phyloP scores from a whole-genome alignment of 2,797 vertebrate genomes.

The Ctenosaura bakeri region DNA sequence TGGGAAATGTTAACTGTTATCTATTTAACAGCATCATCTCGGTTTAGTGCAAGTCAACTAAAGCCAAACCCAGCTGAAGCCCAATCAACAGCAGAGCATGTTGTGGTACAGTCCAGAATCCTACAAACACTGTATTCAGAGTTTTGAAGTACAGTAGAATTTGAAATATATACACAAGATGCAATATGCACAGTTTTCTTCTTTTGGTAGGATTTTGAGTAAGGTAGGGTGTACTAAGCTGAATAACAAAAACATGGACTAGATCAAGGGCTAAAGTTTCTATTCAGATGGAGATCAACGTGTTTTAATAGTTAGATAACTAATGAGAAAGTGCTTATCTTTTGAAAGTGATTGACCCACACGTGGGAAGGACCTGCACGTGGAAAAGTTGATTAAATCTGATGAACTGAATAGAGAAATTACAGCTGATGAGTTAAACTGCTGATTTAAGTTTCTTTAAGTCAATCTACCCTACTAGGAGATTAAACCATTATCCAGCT shows the following conservation, averaged over 20 bases:
- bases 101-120: background rate
- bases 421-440: slow-evolving; percentile 9
- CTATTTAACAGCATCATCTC: background rate
- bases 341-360: background rate
- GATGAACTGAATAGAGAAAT: slow-evolving; percentile 12
- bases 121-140: background rate
- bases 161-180: background rate
- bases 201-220: slow-evolving; percentile 4
- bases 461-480: background rate
- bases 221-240: background rate
- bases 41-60: background rate
- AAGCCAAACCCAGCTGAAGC: background rate
- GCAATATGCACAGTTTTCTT: background rate
- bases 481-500: slow-evolving; percentile 23
- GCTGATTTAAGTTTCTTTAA: background rate
- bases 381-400: slow-evolving; percentile 10
- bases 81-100: background rate
- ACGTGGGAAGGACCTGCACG: background rate
- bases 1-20: background rate
- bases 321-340: background rate
- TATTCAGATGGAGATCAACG: background rate
- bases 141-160: background rate
- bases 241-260: background rate
- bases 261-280: background rate
- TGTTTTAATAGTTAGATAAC: slow-evolving; percentile 21